Base-by-base conservation (phyloP, 1,140 invertebrate genomes). In the Olivierus martensii region DNA sequence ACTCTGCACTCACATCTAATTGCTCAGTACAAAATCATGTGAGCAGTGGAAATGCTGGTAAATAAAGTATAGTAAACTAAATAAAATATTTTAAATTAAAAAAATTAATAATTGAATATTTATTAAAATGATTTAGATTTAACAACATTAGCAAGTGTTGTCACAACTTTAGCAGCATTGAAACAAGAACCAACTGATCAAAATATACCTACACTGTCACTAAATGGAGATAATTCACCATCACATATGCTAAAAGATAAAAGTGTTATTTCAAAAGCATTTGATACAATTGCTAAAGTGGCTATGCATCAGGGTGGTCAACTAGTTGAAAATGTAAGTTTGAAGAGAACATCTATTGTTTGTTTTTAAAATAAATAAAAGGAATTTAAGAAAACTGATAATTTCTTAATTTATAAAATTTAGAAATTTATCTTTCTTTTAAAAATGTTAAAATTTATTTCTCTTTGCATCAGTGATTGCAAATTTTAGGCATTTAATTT, bases 251-350 rank as follows among this genome's bases (percentile, higher is more conserved):
- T 79, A 9, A 71, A 80, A 59, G 80, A 84, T 55, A 79, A 79
- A 62, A 72, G 76, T 46, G 64, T 82, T 3, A 81, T 84, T 55
- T 79, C 79, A 38, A 79, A 80, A 69, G 83, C 83, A 7, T 75
- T 87, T 66, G 83, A 87, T 57, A 77, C 78, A 51, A 79, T 87
- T 68, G 79, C 82, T 28, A 82, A 79, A 67, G 72, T 78, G 71
- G 34, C 41, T 43, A 17, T 28, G 28, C 28, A 28, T 28, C 28
- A 28, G 28, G 28, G 28, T 28, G 28, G 64, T 68, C 56, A 65
- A 66, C 52, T 34, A 46, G 11, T 46, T 46, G 28, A 46, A 14
- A 12, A 46, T 46, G 28, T 46, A 46, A 28, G 28, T 28, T 9
- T 28, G 28, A 28, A 28, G n/a, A n/a, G n/a, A n/a, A n/a, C n/a